phyloP scores from a whole-genome alignment of 2,113 vertebrate genomes.

The Charadrius vociferus region DNA sequence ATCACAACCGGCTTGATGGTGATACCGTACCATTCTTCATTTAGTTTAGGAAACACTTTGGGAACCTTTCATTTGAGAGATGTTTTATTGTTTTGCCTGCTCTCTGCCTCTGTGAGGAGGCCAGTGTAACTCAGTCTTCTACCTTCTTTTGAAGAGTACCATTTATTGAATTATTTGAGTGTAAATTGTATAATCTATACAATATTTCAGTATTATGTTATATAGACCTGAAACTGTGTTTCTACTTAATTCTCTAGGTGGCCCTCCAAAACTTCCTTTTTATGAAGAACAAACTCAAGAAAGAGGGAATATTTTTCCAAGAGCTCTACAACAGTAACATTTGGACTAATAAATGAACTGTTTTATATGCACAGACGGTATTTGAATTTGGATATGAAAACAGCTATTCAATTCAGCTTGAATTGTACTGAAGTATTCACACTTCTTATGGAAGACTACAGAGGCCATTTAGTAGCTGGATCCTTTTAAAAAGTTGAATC shows the following conservation, averaged over 20 bases:
- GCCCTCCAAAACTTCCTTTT: constrained; percentile 57
- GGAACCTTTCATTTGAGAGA: background rate
- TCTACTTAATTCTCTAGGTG: constrained; percentile 62
- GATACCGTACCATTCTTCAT: background rate
- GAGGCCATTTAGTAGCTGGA: constrained; percentile 73
- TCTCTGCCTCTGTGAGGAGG: background rate
- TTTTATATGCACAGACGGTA: constrained; percentile 74
- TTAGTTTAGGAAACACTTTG: background rate
- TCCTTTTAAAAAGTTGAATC: constrained; percentile 66
- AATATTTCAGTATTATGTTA: background rate
- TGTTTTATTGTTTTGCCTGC: background rate
- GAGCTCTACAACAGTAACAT: constrained; percentile 69
- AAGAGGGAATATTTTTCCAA: constrained; percentile 71
- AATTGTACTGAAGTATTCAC: constrained; percentile 76
- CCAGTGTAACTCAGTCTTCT: background rate
- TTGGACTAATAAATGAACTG: constrained; percentile 75
- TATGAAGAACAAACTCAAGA: constrained; percentile 63
- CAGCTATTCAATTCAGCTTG: constrained; percentile 72
- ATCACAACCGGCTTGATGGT: background rate
- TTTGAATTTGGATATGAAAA: constrained; percentile 77
- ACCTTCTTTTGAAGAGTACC: background rate
- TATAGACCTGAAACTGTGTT: background rate
- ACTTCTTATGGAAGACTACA: constrained; percentile 76
- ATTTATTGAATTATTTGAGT: constrained; percentile 25
- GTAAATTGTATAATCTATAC: constrained; percentile 39